phyloP scores from a whole-genome alignment of 2,797 vertebrate genomes.

The Phoxinus dragarum region DNA sequence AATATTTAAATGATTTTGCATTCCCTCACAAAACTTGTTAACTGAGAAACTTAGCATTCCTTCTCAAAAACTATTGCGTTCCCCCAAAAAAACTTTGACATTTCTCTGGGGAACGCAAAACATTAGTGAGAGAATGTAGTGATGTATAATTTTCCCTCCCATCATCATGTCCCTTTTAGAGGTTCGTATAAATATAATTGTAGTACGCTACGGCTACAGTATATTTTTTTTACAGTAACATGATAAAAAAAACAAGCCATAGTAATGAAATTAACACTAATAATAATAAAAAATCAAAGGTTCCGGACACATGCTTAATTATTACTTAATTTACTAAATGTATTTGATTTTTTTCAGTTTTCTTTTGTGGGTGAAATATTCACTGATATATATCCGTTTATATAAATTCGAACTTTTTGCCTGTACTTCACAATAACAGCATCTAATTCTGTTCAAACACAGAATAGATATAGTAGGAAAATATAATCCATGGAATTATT shows the following conservation, averaged over 20 bases:
- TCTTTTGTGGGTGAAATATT: background rate
- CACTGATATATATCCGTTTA: background rate
- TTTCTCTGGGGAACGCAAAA: background rate
- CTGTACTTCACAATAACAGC: conserved; percentile 4
- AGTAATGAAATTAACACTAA: background rate
- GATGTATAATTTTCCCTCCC: background rate
- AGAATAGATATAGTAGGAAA: background rate
- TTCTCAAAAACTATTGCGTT: too few relatives aligned
- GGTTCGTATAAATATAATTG: background rate
- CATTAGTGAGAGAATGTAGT: background rate
- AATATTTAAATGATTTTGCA: too few relatives aligned
- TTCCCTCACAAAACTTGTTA: too few relatives aligned
- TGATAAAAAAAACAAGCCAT: background rate
- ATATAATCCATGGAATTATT: background rate
- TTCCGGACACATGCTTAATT: background rate
- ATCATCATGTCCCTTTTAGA: background rate
- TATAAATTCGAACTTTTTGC: background rate
- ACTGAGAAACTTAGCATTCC: too few relatives aligned
- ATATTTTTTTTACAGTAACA: background rate
- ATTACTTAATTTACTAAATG: background rate
- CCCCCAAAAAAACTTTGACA: too few relatives aligned
- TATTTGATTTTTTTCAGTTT: background rate
- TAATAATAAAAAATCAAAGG: background rate
- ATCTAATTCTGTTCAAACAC: background rate
- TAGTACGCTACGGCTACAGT: background rate